These are phyloP conservation scores for Trichosurus vulpecula DNA, from an alignment of 2,797 vertebrate species.

Conservation along the genomic window DNA sequence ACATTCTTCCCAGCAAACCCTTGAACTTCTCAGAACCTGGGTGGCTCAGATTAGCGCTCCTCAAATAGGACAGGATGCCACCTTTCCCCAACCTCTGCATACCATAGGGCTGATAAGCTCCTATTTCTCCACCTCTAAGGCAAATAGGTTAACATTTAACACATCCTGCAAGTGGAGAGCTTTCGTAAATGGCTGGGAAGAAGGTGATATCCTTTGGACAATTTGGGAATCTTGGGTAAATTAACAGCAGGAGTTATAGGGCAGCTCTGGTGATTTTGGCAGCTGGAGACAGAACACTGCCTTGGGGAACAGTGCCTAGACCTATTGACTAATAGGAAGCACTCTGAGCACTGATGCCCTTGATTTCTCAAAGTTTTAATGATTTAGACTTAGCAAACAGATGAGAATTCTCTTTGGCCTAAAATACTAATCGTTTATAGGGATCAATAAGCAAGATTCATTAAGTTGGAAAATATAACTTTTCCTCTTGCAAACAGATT, in stretches of 20 bases:
- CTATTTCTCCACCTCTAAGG: slow-evolving; percentile 49
- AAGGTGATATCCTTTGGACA: not conserved
- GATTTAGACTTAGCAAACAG: not conserved
- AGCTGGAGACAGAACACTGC: not conserved
- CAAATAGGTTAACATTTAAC: slow-evolving; percentile 63
- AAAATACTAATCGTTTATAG: not conserved
- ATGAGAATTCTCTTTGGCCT: not conserved
- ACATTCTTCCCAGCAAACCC: slow-evolving; percentile 57
- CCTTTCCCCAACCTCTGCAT: slow-evolving; percentile 49
- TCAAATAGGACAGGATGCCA: slow-evolving; percentile 63
- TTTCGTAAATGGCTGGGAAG: slow-evolving; percentile 31
- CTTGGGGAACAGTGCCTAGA: not conserved
- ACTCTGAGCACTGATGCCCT: slow-evolving; percentile 29
- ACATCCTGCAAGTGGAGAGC: not conserved
- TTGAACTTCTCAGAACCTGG: slow-evolving; percentile 51
- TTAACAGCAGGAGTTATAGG: slow-evolving; percentile 32
- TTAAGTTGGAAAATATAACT: not conserved
- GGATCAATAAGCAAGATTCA: not conserved
- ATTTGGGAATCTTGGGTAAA: slow-evolving; percentile 21
- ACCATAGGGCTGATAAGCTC: slow-evolving; percentile 67
- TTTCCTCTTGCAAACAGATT: not conserved
- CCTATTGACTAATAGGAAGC: not conserved
- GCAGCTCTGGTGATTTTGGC: not conserved
- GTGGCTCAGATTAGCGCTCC: slow-evolving; percentile 25
- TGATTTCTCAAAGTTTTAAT: not conserved